A percentile compares a stretch with the other conserved stretches of the same genome.
Evolutionary conservation across 1,140 invertebrate species (phyloP).

Genomic region (Atta colombica): DNA sequence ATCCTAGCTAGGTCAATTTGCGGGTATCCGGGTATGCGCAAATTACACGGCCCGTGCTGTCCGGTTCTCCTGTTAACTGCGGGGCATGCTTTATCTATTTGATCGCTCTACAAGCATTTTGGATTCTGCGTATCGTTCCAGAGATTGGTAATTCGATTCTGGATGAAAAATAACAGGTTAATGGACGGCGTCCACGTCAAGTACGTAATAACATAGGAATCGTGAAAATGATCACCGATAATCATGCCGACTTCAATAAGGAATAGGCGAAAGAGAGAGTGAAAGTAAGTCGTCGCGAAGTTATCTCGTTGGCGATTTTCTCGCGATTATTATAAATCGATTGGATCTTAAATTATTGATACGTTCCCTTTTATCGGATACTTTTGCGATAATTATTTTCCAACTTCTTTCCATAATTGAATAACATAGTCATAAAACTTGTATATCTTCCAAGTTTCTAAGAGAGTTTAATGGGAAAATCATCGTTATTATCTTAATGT

Average conservation of each 20-base stretch:
- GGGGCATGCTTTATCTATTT: constrained; percentile 30
- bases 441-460: background rate
- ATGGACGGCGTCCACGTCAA: background rate
- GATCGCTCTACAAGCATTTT: constrained; percentile 39
- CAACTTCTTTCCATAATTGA: background rate
- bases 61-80: background rate
- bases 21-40: constrained; percentile 30
- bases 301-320: background rate
- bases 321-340: constrained; percentile 11
- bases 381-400: constrained; percentile 2
- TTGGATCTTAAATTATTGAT: background rate
- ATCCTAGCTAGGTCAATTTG: constrained; percentile 31
- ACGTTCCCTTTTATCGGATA: background rate
- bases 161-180: constrained; percentile 32
- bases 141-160: constrained; percentile 38
- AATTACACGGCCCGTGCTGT: background rate
- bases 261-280: background rate
- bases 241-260: background rate
- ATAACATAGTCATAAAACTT: background rate
- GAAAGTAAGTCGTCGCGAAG: background rate
- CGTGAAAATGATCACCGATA: constrained; percentile 20
- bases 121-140: background rate
- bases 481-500: background rate
- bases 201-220: background rate
- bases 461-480: background rate